Percentiles rank a stretch among this genome's conserved stretches.
Conservation (phyloP, 1,140 invertebrate genomes). For the Megathymus violae region DNA sequence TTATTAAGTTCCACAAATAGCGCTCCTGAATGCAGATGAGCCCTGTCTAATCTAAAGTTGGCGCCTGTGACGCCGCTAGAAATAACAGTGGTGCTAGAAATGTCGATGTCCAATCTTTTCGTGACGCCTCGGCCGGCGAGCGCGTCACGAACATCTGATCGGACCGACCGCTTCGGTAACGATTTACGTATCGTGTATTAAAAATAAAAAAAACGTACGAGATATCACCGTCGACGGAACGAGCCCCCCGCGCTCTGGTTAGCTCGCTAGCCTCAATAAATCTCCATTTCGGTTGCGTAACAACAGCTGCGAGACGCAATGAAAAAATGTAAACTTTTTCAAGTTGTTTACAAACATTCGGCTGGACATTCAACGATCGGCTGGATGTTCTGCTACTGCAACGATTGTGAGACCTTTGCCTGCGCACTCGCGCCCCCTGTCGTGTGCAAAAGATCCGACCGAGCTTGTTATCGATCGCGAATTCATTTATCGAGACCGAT, state of each 20-base stretch:
- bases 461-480: slow-evolving; percentile 34
- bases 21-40: slow-evolving; percentile 67
- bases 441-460: slow-evolving; percentile 39
- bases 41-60: slow-evolving; percentile 72
- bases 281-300: slow-evolving; percentile 48
- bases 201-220: slow-evolving; percentile 2
- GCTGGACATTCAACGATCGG: slow-evolving; percentile 45
- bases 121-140: slow-evolving; percentile 32
- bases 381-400: slow-evolving; percentile 42
- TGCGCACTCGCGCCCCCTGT: slow-evolving; percentile 39
- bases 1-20: slow-evolving; percentile 67
- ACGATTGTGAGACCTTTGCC: slow-evolving; percentile 55
- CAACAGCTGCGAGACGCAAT: slow-evolving; percentile 57
- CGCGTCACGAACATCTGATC: slow-evolving; percentile 14
- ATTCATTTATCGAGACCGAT: slow-evolving; percentile 56
- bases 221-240: not conserved
- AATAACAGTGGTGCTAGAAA: slow-evolving; percentile 69
- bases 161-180: slow-evolving; percentile 16
- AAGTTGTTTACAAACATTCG: slow-evolving; percentile 70
- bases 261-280: slow-evolving; percentile 49
- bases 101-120: slow-evolving; percentile 64
- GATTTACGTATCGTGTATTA: slow-evolving; percentile 17
- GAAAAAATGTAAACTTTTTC: slow-evolving; percentile 55
- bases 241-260: slow-evolving; percentile 23
- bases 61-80: slow-evolving; percentile 61